Percentiles rank a stretch among this genome's conserved stretches.
Conservation (phyloP, 2,113 vertebrate species). For the Oryzias javanicus region DNA sequence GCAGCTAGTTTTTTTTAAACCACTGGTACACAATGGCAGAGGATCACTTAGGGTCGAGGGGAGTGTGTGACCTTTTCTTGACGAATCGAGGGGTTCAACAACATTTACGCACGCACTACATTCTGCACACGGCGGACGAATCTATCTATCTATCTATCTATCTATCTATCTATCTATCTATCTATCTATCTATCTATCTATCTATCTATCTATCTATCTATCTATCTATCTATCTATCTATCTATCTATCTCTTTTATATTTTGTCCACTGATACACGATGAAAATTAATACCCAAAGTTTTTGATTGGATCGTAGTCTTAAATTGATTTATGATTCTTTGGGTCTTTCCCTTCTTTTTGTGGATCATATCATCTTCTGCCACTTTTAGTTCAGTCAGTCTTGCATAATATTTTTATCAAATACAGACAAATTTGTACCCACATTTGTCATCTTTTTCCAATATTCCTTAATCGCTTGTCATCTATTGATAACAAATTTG, state of each 20-base stretch:
- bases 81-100: constrained; percentile 80
- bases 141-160: constrained; percentile 50
- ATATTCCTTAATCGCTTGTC: too few relatives aligned
- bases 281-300: not conserved
- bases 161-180: constrained; percentile 44
- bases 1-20: constrained; percentile 74
- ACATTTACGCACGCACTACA: constrained; percentile 85
- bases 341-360: too few relatives aligned
- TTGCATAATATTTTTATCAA: too few relatives aligned
- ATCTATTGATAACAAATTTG: too few relatives aligned
- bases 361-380: too few relatives aligned
- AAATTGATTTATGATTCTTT: too few relatives aligned
- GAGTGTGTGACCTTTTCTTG: constrained; percentile 83
- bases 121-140: constrained; percentile 78
- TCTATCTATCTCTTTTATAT: constrained; percentile 16
- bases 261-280: too few relatives aligned
- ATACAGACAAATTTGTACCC: too few relatives aligned
- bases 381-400: too few relatives aligned
- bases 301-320: too few relatives aligned
- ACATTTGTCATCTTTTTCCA: too few relatives aligned
- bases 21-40: constrained; percentile 77
- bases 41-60: constrained; percentile 82
- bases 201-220: constrained; percentile 28
- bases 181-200: constrained; percentile 25
- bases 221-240: constrained; percentile 32